Evolutionary conservation across 2,888 invertebrate species (phyloP).

Genomic region (Nephrotoma appendiculata): DNA sequence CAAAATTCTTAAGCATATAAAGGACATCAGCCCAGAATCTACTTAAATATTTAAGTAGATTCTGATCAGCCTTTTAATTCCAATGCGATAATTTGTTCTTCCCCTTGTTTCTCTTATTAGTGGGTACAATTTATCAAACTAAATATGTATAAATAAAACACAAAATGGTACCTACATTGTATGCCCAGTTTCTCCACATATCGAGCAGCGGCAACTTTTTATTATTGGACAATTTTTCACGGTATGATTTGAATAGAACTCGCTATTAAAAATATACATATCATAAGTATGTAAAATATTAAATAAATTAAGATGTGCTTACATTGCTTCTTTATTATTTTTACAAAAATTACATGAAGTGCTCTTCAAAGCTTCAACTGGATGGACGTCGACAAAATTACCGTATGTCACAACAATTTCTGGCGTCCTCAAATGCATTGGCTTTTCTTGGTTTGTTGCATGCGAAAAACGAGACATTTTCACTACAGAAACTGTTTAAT

Average conservation of each 20-base stretch:
- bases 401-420: background rate
- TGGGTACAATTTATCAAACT: no score
- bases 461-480: background rate
- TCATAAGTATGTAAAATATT: background rate
- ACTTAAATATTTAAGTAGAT: no score
- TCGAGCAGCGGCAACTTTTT: slow-evolving; percentile 6
- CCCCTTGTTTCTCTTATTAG: no score
- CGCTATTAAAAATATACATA: background rate
- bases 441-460: background rate
- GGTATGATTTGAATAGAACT: slow-evolving; percentile 8
- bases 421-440: background rate
- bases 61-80: no score
- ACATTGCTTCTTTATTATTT: slow-evolving; percentile 9
- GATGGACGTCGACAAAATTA: background rate
- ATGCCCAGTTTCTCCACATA: slow-evolving; percentile 8
- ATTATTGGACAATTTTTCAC: slow-evolving; percentile 6
- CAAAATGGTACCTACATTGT: slow-evolving; percentile 7
- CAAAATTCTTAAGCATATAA: no score
- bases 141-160: background rate
- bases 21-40: no score
- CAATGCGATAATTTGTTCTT: no score
- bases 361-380: background rate
- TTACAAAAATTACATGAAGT: slow-evolving; percentile 7
- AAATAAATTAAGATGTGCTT: background rate
- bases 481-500: no score